Evolutionary conservation across 1,140 invertebrate genomes (phyloP).

Genomic region (Heliconius himera): DNA sequence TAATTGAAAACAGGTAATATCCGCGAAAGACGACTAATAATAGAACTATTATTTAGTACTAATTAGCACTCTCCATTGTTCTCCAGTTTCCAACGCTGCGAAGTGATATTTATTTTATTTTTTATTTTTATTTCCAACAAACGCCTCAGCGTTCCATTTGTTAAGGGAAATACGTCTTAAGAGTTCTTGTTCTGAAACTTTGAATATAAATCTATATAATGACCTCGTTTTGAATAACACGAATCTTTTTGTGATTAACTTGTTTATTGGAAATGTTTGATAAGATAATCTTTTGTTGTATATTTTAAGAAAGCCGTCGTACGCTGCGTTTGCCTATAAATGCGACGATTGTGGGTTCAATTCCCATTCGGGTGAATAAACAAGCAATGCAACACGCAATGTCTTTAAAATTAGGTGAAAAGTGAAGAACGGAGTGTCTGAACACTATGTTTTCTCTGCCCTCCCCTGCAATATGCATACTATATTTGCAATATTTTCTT

Average conservation of each 20-base stretch:
- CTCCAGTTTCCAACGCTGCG: not conserved
- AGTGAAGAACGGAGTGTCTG: too few relatives aligned
- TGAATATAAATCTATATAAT: constrained; percentile 13
- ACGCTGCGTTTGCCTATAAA: too few relatives aligned
- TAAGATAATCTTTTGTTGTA: not conserved
- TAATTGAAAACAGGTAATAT: constrained; percentile 30
- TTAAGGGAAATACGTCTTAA: constrained; percentile 11
- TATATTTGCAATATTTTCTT: too few relatives aligned
- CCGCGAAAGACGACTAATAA: constrained; percentile 13
- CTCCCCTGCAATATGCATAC: too few relatives aligned
- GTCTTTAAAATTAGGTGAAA: too few relatives aligned
- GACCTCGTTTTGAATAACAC: constrained; percentile 9
- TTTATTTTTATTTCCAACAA: not conserved
- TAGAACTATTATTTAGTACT: constrained; percentile 18
- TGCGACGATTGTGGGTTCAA: too few relatives aligned
- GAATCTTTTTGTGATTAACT: not conserved
- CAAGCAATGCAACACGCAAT: too few relatives aligned
- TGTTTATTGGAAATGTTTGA: not conserved
- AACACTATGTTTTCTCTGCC: too few relatives aligned
- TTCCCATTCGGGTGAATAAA: too few relatives aligned
- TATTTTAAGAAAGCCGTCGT: not conserved
- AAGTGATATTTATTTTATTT: constrained; percentile 7
- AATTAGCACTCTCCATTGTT: constrained; percentile 16
- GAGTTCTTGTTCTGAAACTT: constrained; percentile 7
- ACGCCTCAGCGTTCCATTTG: constrained; percentile 12